phyloP scores from a whole-genome alignment of 1,140 invertebrate genomes.

The Micrasema minimum region DNA sequence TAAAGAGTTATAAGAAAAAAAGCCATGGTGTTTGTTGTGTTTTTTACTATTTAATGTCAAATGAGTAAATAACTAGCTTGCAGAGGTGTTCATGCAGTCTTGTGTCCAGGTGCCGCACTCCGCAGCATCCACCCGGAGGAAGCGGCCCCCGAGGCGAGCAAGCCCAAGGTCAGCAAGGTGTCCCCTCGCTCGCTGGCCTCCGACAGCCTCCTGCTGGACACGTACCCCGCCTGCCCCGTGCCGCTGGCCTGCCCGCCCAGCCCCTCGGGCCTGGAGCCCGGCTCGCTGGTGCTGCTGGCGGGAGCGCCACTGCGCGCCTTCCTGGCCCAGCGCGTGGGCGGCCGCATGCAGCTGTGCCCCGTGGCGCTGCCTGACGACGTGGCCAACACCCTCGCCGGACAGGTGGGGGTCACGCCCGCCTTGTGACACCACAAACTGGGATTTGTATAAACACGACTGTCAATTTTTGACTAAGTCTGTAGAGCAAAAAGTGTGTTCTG shows the following conservation, averaged over 20 bases:
- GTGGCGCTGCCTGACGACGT: slow-evolving; percentile 24
- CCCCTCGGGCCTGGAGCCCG: slow-evolving; percentile 52
- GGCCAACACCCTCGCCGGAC: slow-evolving; percentile 28
- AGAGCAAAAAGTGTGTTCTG: too few species aligned
- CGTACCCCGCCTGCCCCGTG: background rate
- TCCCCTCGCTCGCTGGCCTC: slow-evolving; percentile 6
- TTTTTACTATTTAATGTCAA: too few species aligned
- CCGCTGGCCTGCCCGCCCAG: background rate
- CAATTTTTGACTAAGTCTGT: too few species aligned
- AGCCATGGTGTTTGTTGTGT: too few species aligned
- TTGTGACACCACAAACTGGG: too few species aligned
- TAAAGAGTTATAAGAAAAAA: too few species aligned
- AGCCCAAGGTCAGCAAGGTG: background rate
- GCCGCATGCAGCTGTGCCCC: slow-evolving; percentile 34
- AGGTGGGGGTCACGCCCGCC: slow-evolving; percentile 3
- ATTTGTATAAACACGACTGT: too few species aligned
- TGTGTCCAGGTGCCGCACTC: slow-evolving; percentile 6
- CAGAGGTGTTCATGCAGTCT: too few species aligned
- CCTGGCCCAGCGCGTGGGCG: slow-evolving; percentile 43
- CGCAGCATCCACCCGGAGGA: background rate
- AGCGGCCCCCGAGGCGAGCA: background rate
- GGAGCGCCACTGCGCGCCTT: slow-evolving; percentile 54
- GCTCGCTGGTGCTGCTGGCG: slow-evolving; percentile 55
- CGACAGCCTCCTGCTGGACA: background rate
- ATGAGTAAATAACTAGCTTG: too few species aligned